These are phyloP conservation scores for Falco punctatus DNA, from an alignment of 2,113 vertebrate genomes.

Conservation along the genomic window DNA sequence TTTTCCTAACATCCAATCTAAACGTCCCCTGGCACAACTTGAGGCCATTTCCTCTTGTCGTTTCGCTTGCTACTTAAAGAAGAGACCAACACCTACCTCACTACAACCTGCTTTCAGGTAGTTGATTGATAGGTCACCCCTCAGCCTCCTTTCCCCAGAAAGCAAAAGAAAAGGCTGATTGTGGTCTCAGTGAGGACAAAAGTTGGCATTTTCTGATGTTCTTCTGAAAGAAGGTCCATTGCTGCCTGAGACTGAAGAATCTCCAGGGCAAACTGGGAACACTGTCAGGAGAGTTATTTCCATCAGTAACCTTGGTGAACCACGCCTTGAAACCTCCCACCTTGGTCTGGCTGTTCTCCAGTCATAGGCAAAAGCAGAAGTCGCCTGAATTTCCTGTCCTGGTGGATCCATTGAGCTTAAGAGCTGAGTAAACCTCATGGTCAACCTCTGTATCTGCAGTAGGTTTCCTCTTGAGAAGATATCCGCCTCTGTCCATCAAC, in stretches of 20 bases:
- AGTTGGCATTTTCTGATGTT: background rate
- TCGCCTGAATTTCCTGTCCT: background rate
- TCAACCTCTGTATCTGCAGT: background rate
- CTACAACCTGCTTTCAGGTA: background rate
- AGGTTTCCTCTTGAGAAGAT: background rate
- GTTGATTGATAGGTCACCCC: background rate
- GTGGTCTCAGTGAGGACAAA: background rate
- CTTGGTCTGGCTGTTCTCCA: background rate
- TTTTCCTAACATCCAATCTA: background rate
- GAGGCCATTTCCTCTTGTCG: background rate
- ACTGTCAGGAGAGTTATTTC: background rate
- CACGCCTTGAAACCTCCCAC: background rate
- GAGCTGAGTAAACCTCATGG: background rate
- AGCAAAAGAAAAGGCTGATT: background rate
- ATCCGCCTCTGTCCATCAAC: background rate
- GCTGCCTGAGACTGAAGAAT: background rate
- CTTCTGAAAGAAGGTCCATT: background rate
- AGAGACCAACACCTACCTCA: accelerated
- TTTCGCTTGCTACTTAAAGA: background rate
- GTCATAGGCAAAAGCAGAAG: background rate
- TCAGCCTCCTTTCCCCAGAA: background rate
- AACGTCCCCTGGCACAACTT: background rate
- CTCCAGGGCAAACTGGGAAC: background rate
- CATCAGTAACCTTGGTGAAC: background rate
- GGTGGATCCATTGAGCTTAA: background rate